Evolutionary conservation across 2,888 invertebrate species (phyloP), one percentile per base, ranked within the genome.

Genomic region (Tineola bisselliella): DNA sequence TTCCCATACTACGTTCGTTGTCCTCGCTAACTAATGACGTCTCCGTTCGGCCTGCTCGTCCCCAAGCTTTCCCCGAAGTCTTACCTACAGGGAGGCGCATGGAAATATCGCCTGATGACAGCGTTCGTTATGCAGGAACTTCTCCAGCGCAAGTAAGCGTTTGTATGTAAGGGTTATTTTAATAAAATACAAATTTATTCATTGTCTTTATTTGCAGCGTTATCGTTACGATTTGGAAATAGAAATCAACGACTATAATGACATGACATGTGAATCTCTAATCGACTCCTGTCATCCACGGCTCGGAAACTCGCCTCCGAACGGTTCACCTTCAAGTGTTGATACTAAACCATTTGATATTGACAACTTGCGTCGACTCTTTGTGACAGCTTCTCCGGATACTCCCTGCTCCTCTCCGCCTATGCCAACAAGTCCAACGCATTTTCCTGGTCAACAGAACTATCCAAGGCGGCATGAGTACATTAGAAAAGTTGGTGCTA

Each of bases 401-500:
- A 75, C 73, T 1, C 68, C 77, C n/a, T 80, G 79, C 38, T 78
- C 81, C 66, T 94, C 94, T 0, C 94, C 94, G 0, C 94, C 94
- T 0, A 90, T 91, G 67, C 93, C 94, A 1, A 94, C 94, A n/a
- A 94, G 93, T 71, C 94, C 94, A 5, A 90, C 94, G 63, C 90
- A 92, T 66, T 91, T 92, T 74, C 71, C 75, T 12, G 76, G 72
- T 62, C 76, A 91, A 82, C 48, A 2, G n/a, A 17, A n/a, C 5
- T 17, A 48, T 5, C 15, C 15, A 13, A 66, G 90, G 84, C 74
- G 88, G 67, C 73, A 76, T 44, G 79, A 84, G 19, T 73, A 68
- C 60, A 70, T 75, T 43, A 78, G 79, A 63, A 79, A 76, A 65
- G 68, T 73, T 8, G 67, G 75, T 44, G 76, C 76, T 64, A 72